phyloP scores from a whole-genome alignment of 2,888 invertebrate genomes.

The Eristalinus aeneus region DNA sequence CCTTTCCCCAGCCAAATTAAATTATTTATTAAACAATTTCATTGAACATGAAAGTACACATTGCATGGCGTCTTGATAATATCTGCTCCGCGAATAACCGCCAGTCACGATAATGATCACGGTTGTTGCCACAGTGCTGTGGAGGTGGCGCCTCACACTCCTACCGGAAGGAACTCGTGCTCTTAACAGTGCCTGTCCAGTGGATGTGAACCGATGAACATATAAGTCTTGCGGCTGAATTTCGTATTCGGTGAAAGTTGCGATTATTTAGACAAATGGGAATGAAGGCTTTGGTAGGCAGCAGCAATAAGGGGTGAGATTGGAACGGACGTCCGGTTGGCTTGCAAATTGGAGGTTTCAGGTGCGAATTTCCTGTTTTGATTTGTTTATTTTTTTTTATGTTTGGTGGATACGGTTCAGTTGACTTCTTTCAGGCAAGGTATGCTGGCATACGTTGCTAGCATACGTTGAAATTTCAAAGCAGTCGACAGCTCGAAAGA shows the following conservation, averaged over 20 bases:
- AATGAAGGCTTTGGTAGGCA: neutral
- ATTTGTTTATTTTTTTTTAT: too few species aligned
- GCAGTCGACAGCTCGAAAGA: too few species aligned
- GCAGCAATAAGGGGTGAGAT: neutral
- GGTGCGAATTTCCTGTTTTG: neutral
- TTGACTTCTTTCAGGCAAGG: too few species aligned
- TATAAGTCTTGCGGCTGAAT: neutral
- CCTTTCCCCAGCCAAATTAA: slow-evolving; percentile 47
- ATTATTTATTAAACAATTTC: slow-evolving; percentile 23
- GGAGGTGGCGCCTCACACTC: slow-evolving; percentile 37
- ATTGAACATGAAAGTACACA: slow-evolving; percentile 38
- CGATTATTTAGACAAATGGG: neutral
- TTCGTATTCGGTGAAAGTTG: neutral
- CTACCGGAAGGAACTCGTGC: slow-evolving; percentile 35
- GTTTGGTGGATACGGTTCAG: too few species aligned
- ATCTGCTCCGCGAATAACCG: slow-evolving; percentile 7
- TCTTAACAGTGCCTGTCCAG: neutral
- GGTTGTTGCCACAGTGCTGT: slow-evolving; percentile 7
- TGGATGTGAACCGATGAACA: neutral
- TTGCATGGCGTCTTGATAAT: neutral
- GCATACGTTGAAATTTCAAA: too few species aligned
- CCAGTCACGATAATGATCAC: slow-evolving; percentile 10
- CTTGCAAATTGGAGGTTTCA: neutral
- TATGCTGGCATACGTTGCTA: too few species aligned
- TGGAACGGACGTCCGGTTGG: neutral